Evolutionary conservation across 2,797 vertebrate genomes (phyloP).

Genomic region (Enteromius radiatus): DNA sequence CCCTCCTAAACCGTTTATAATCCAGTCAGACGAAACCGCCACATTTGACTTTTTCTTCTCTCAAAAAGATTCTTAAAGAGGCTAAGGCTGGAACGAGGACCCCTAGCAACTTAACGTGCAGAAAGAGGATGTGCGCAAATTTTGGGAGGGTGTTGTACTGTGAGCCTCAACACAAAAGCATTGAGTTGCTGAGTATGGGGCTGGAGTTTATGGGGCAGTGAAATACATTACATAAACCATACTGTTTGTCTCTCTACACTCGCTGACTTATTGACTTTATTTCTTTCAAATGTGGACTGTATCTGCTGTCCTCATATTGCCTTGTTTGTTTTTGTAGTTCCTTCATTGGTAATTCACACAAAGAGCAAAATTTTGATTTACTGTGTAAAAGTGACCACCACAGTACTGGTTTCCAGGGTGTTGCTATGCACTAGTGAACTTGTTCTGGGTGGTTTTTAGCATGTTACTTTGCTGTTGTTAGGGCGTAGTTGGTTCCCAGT

Average conservation of each 20-base stretch:
- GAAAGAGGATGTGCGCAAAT: slow-evolving; percentile 45
- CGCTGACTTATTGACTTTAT: slow-evolving; percentile 10
- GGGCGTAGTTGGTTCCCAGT: not conserved
- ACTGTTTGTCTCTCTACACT: slow-evolving; percentile 15
- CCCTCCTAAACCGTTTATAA: slow-evolving; percentile 44
- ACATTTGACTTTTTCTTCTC: slow-evolving; percentile 39
- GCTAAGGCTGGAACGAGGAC: slow-evolving; percentile 31
- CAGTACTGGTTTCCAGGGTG: not conserved
- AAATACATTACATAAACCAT: slow-evolving; percentile 53
- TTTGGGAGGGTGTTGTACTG: slow-evolving; percentile 40
- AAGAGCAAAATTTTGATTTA: not conserved
- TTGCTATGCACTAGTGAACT: not conserved
- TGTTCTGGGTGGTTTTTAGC: not conserved
- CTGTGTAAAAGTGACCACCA: not conserved
- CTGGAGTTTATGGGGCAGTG: slow-evolving; percentile 39
- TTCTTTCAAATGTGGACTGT: slow-evolving; percentile 9
- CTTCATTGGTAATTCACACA: not conserved
- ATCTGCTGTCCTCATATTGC: not conserved
- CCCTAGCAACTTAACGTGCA: slow-evolving; percentile 43
- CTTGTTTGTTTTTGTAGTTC: not conserved
- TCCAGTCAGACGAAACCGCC: slow-evolving; percentile 49
- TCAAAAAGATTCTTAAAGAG: slow-evolving; percentile 54
- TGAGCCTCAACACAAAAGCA: slow-evolving; percentile 39
- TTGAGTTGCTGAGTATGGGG: slow-evolving; percentile 25
- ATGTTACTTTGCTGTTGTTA: not conserved